These are phyloP conservation scores for Eupithecia abbreviata DNA, from an alignment of 2,888 invertebrate species.

Conservation along the genomic window DNA sequence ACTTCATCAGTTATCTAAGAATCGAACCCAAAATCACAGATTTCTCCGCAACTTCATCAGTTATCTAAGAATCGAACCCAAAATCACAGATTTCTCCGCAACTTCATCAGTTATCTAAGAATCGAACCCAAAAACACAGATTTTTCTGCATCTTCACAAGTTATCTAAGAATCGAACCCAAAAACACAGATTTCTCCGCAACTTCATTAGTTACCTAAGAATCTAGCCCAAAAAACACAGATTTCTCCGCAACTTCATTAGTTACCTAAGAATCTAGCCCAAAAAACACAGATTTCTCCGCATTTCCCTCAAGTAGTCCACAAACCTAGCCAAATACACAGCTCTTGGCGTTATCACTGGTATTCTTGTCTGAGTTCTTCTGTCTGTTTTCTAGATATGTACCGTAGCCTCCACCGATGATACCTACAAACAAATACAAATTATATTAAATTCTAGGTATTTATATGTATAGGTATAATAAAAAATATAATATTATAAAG, in stretches of 20 bases:
- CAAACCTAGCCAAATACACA: constrained; percentile 49
- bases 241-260: not conserved
- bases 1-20: too few species aligned
- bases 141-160: not conserved
- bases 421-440: constrained; percentile 73
- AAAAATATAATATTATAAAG: too few species aligned
- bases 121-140: not conserved
- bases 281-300: constrained; percentile 3
- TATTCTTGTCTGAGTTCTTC: constrained; percentile 51
- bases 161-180: not conserved
- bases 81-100: not conserved
- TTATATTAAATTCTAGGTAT: too few species aligned
- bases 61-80: not conserved
- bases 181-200: too few species aligned
- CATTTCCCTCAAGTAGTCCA: not conserved
- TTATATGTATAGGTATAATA: too few species aligned
- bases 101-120: not conserved
- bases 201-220: too few species aligned
- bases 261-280: not conserved
- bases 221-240: not conserved
- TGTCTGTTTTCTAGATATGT: constrained; percentile 61
- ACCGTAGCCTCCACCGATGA: constrained; percentile 84
- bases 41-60: not conserved
- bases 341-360: constrained; percentile 49
- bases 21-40: not conserved